Percentiles rank a stretch among this genome's conserved stretches.
Evolutionary conservation across 35 echinoderm and acorn worm species (phyloP).

Genomic region (Heliocidaris tuberculata): DNA sequence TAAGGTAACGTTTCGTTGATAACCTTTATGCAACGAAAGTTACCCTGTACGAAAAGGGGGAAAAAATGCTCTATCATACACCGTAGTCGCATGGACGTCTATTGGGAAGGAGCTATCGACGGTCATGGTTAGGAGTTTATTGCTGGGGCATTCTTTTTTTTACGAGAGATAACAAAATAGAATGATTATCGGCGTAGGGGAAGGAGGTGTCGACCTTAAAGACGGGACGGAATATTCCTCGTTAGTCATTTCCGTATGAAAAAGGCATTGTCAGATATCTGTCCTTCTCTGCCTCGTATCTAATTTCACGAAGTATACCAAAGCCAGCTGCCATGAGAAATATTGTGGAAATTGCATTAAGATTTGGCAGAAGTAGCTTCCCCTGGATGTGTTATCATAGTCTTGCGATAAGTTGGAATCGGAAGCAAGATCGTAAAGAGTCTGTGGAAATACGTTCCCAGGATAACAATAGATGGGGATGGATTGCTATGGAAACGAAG

Average conservation of each 20-base stretch:
- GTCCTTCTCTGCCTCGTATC: background rate
- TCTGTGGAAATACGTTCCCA: background rate
- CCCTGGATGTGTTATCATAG: background rate
- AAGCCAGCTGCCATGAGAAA: background rate
- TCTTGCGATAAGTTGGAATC: conserved; percentile 6
- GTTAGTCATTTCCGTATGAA: background rate
- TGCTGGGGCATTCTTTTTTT: background rate
- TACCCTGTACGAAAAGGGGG: no score
- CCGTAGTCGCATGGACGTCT: background rate
- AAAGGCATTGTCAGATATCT: background rate
- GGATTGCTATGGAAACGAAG: no score
- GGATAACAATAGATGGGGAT: no score
- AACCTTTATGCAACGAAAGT: no score
- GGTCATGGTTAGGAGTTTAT: background rate
- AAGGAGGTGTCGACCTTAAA: background rate
- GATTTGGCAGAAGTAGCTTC: background rate
- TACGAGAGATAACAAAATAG: background rate
- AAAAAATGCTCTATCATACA: background rate
- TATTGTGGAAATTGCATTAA: conserved; percentile 2
- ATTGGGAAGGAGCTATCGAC: background rate
- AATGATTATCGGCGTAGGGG: background rate
- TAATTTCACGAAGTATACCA: background rate
- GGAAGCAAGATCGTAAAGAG: background rate
- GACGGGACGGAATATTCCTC: background rate
- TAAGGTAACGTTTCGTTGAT: no score